These are phyloP conservation scores for Typhlichthys subterraneus DNA, from an alignment of 2,797 vertebrate genomes.

Conservation along the genomic window DNA sequence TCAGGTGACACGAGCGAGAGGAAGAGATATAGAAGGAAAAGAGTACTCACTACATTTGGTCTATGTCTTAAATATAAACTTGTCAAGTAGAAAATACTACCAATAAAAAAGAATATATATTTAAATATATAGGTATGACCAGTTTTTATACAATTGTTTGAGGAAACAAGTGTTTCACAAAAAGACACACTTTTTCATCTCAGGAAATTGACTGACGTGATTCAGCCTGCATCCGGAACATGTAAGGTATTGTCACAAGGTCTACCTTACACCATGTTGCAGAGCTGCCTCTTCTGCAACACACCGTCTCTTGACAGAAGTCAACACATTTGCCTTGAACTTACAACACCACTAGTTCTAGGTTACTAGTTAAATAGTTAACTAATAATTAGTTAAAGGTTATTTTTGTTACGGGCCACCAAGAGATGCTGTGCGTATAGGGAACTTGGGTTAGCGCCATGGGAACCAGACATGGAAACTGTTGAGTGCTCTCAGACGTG, in stretches of 20 bases:
- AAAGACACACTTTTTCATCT: not conserved
- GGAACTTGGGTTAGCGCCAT: constrained; percentile 6
- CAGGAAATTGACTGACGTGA: not conserved
- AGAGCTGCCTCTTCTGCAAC: constrained; percentile 4
- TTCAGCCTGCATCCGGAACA: not conserved
- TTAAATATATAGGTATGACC: too few species aligned
- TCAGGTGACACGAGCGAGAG: constrained; percentile 28
- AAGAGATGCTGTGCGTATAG: constrained; percentile 10
- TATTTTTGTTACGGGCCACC: not conserved
- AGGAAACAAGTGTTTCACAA: too few species aligned
- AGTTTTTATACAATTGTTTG: too few species aligned
- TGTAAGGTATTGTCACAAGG: not conserved
- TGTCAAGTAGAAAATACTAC: too few species aligned
- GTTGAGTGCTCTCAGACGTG: constrained; percentile 38
- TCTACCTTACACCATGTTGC: not conserved
- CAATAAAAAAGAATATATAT: too few species aligned
- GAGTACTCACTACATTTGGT: too few species aligned
- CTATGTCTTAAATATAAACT: too few species aligned
- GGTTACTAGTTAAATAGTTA: too few species aligned
- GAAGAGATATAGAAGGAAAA: not conserved
- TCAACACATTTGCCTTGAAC: not conserved
- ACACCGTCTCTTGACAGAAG: constrained; percentile 3
- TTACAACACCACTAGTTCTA: not conserved
- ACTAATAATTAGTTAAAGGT: not conserved
- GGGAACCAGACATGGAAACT: constrained; percentile 37